Base-by-base conservation (phyloP, 2,797 vertebrate species). In the Saxicola maurus region DNA sequence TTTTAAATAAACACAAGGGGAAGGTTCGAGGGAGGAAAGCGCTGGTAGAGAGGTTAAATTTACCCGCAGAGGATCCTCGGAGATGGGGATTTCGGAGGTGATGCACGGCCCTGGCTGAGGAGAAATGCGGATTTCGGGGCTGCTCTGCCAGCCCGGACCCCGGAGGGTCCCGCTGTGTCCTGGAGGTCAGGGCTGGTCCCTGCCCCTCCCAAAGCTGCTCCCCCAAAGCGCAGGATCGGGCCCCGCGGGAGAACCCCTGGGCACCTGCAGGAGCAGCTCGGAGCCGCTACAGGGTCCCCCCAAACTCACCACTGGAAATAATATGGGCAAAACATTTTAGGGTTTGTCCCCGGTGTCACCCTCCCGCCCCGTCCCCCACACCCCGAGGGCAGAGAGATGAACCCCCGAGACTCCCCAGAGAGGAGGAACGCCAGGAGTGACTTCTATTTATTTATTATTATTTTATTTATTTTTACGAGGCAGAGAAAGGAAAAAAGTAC, bases 181-280 rank as follows among this genome's bases (percentile, higher is more conserved):
- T 17, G 42, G 35, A 25, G 24, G 31, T 7, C 37, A 7, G 30
- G 37, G 23, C 14, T 1, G 5, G 35, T 55, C 37, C 35, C 57
- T 8, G 11, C 11, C 9, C 3, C 13, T 28, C 16, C 24, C 9
- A 30, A 9, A 74, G 5, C 17, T 7, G 11, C 3, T 6, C 15
- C 10, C 43, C 1, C 11, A 6, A 31, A n/a, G 30, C 0, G 4
- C 71, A 66, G 78, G 60, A 69, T 86, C 6, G 25, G 59, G 37
- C 23, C 59, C 74, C 14, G 12, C 28, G 9, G 30, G 12, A 35
- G 7, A 33, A 21, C 7, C 21, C 33, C 28, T 3, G 17, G 67
- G 53, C 93, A 95, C 94, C 93, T 95, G 92, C 92, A 59, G 83
- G 21, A 28, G 25, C 46, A 1, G 1, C 11, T 18, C 2, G 81